phyloP scores from a whole-genome alignment of 2,888 invertebrate genomes.

The Zhengitettix transpicula region DNA sequence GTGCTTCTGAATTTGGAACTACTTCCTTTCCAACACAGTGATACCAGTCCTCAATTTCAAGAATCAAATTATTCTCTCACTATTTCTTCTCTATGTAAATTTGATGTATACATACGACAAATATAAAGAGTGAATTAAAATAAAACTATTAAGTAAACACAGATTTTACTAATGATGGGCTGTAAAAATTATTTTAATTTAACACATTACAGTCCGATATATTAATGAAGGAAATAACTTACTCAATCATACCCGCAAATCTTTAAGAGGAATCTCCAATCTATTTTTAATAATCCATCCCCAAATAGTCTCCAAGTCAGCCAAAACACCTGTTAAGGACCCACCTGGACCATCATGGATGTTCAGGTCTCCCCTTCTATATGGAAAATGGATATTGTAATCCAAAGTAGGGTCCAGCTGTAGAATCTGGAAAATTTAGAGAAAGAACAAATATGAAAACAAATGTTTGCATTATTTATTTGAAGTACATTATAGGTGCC shows the following conservation, averaged over 20 bases:
- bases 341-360: constrained; percentile 71
- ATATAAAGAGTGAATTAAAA: neutral
- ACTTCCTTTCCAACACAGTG: too few species aligned
- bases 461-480: too few species aligned
- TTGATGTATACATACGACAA: neutral
- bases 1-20: too few species aligned
- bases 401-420: constrained; percentile 47
- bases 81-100: too few species aligned
- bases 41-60: too few species aligned
- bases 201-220: too few species aligned
- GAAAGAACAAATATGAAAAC: too few species aligned
- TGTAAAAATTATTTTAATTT: too few species aligned
- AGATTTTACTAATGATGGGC: too few species aligned
- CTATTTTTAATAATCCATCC: constrained; percentile 57
- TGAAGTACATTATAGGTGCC: too few species aligned
- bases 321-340: constrained; percentile 64
- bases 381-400: constrained; percentile 83
- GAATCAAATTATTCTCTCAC: too few species aligned
- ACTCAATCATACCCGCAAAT: constrained; percentile 26
- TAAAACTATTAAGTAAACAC: neutral
- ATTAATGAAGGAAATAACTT: neutral
- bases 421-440: constrained; percentile 29
- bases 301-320: constrained; percentile 83
- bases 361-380: constrained; percentile 74
- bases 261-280: constrained; percentile 50